These are phyloP conservation scores for Hydriomena furcata DNA, from an alignment of 2,888 invertebrate species.

Conservation along the genomic window DNA sequence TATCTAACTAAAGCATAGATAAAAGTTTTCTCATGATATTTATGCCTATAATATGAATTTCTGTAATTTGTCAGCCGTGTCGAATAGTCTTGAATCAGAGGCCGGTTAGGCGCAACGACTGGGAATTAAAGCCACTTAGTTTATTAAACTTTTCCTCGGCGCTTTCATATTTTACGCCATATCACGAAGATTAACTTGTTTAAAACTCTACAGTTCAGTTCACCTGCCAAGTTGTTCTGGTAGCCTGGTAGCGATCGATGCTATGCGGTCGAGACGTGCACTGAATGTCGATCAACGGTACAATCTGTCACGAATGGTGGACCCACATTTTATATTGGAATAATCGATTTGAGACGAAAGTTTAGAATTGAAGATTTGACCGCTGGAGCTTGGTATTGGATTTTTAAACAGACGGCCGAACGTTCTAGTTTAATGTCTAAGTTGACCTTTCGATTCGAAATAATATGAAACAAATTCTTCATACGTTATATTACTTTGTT, in stretches of 20 bases:
- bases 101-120: not conserved
- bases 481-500: no score
- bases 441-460: constrained; percentile 1
- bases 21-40: no score
- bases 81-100: not conserved
- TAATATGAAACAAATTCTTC: no score
- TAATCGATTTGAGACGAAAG: constrained; percentile 21
- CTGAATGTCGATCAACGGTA: constrained; percentile 25
- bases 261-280: constrained; percentile 34
- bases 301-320: constrained; percentile 28
- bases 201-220: constrained; percentile 10
- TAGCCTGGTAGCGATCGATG: constrained; percentile 26
- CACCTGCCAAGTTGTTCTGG: constrained; percentile 25
- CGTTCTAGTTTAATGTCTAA: not conserved
- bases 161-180: constrained; percentile 4
- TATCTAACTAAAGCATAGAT: no score
- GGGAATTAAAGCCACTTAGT: not conserved
- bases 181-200: constrained; percentile 12
- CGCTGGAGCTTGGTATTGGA: constrained; percentile 19
- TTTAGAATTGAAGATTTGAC: constrained; percentile 20
- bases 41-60: no score
- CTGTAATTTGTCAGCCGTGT: not conserved
- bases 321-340: constrained; percentile 25
- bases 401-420: not conserved
- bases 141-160: constrained; percentile 3